Conservation (phyloP, 2,113 vertebrate genomes). For the Lagopus leucura region DNA sequence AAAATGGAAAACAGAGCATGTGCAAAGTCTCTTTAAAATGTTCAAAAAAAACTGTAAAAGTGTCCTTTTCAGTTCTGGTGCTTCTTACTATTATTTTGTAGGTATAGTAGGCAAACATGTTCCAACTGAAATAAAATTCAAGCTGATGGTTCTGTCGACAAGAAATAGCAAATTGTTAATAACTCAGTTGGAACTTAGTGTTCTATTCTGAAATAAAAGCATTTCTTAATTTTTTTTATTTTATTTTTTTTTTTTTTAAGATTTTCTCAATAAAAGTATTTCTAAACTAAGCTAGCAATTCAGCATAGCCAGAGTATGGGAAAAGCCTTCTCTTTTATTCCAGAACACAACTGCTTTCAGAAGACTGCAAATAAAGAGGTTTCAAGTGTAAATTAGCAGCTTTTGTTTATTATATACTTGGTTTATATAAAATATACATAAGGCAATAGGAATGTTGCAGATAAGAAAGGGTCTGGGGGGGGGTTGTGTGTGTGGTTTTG, state of each 20-base stretch:
- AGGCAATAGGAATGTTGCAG: background rate
- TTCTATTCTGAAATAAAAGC: slow-evolving; percentile 5
- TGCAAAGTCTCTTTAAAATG: background rate
- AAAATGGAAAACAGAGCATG: background rate
- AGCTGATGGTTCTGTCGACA: background rate
- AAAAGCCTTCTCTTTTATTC: slow-evolving; percentile 37
- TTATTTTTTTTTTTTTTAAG: background rate
- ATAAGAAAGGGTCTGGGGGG: slow-evolving; percentile 23
- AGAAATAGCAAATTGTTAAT: background rate
- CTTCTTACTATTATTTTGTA: background rate
- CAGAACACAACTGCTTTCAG: slow-evolving; percentile 41
- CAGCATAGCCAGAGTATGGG: background rate
- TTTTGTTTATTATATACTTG: slow-evolving; percentile 51
- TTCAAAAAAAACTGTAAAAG: background rate
- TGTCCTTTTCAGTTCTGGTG: background rate
- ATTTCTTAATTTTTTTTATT: no score
- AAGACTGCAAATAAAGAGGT: slow-evolving; percentile 48
- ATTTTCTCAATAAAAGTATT: background rate
- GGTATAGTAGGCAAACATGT: background rate
- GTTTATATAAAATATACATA: slow-evolving; percentile 62
- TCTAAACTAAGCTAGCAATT: slow-evolving; percentile 21
- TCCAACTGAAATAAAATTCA: background rate
- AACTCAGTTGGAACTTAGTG: background rate
- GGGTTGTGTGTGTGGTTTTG: background rate
- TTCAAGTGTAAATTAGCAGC: slow-evolving; percentile 67